Base-by-base conservation (phyloP, 2,888 invertebrate genomes). In the Eupithecia exiguata region DNA sequence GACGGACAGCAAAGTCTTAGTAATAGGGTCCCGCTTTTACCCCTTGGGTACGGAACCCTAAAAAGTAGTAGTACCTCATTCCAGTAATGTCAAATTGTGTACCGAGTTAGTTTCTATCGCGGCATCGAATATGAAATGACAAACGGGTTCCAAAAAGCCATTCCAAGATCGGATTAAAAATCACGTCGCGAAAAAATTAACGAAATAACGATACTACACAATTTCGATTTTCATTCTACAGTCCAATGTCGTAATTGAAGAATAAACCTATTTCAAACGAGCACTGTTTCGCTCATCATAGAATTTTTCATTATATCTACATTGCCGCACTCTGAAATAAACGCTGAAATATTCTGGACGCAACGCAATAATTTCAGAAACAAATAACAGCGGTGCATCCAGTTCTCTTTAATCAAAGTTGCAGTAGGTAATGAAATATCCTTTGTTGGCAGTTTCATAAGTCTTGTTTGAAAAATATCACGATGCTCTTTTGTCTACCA, bases 401-500 rank as follows among this genome's bases (percentile, higher is more conserved):
- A 65, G 63, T 77, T 81, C 81, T 71, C 78, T 89, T 90, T 88
- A 89, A 88, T 91, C 85, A 89, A 77, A 89, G 81, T 85, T 84
- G 86, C 86, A 87, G 87, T 30, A 30, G 30, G 30, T 87, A 87
- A 86, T 81, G 76, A 74, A 73, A 76, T 74, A 69, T 73, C 84
- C 82, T 86, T 83, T 82, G 82, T 79, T 80, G 79, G 77, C 81
- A 84, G 83, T 58, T 58, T 58, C 25, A 58, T 58, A 58, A 58
- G 25, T 58, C 25, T 87, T 82, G 85, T 84, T 85, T 85, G 68
- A 72, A 86, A 87, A 85, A 86, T 81, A 86, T 82, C 70, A 71
- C 68, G 35, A 65, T 61, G 76, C 74, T 69, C 69, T 70, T 73
- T 73, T 74, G 49, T 72, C 67, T 70, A 40, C 69, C 67, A 53